phyloP scores from a whole-genome alignment of 2,113 vertebrate species.

The Tetraodon nigroviridis region DNA sequence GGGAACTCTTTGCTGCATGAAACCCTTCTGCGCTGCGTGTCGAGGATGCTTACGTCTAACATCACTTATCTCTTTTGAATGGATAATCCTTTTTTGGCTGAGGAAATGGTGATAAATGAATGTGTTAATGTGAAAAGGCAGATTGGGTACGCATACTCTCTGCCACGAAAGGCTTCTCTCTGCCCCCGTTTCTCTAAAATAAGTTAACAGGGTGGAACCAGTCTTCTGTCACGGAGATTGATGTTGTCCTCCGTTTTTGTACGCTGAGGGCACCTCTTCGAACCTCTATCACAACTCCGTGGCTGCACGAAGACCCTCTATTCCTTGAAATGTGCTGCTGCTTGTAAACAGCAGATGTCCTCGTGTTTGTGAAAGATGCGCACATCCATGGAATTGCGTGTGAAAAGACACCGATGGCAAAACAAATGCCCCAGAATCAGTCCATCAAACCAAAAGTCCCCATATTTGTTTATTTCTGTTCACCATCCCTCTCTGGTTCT shows the following conservation, averaged over 20 bases:
- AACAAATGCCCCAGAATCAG: no score
- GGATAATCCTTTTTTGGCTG: not conserved
- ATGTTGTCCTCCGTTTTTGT: slow-evolving; percentile 45
- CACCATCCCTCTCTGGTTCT: slow-evolving; percentile 28
- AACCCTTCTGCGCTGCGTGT: no score
- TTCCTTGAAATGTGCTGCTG: no score
- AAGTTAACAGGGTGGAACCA: slow-evolving; percentile 53
- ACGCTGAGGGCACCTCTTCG: slow-evolving; percentile 48
- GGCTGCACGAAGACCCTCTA: not conserved
- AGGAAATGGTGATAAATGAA: not conserved
- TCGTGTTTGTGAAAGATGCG: slow-evolving; percentile 30
- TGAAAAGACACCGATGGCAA: not conserved
- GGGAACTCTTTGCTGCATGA: not conserved
- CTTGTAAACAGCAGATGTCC: slow-evolving; percentile 41
- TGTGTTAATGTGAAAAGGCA: slow-evolving; percentile 21
- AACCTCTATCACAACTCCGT: slow-evolving; percentile 15
- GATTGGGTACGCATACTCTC: slow-evolving; percentile 11
- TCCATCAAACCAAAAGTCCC: no score
- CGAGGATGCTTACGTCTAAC: not conserved
- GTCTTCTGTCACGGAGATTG: slow-evolving; percentile 48
- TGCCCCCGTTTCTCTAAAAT: slow-evolving; percentile 42
- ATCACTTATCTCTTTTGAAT: not conserved
- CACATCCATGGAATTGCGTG: not conserved
- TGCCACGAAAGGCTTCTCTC: slow-evolving; percentile 17
- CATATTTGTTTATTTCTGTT: slow-evolving; percentile 8